These are phyloP conservation scores for Pseudolycoriella hygida DNA, from an alignment of 2,888 invertebrate genomes.

Conservation along the genomic window DNA sequence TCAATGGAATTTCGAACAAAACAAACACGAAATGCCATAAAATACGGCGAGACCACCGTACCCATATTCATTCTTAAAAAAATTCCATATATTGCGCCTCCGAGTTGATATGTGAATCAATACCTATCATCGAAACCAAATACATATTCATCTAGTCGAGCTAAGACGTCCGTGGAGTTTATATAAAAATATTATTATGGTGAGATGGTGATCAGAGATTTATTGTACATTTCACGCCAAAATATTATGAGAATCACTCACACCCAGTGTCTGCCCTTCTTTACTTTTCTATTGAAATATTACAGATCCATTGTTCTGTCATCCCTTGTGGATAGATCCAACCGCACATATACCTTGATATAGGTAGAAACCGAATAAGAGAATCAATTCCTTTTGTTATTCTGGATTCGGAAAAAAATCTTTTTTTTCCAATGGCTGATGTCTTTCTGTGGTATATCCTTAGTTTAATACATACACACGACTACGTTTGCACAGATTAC, in stretches of 20 bases:
- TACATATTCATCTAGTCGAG: too few relatives aligned
- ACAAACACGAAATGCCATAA: not conserved
- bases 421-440: too few relatives aligned
- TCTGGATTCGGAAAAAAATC: too few relatives aligned
- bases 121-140: too few relatives aligned
- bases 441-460: too few relatives aligned
- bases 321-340: not conserved
- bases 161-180: too few relatives aligned
- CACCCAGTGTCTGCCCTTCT: not conserved
- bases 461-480: too few relatives aligned
- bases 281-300: not conserved
- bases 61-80: too few relatives aligned
- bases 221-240: conserved; percentile 4
- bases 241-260: conserved; percentile 4
- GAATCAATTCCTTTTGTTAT: not conserved
- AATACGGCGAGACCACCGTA: too few relatives aligned
- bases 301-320: not conserved
- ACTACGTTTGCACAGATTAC: too few relatives aligned
- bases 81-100: too few relatives aligned
- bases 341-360: not conserved
- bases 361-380: not conserved
- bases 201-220: not conserved
- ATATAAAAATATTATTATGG: not conserved
- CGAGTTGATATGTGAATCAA: too few relatives aligned
- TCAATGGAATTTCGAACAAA: not conserved